Percentiles rank a stretch among this genome's conserved stretches.
Conservation (phyloP, 2,888 invertebrate genomes). For the Mythimna albipuncta region DNA sequence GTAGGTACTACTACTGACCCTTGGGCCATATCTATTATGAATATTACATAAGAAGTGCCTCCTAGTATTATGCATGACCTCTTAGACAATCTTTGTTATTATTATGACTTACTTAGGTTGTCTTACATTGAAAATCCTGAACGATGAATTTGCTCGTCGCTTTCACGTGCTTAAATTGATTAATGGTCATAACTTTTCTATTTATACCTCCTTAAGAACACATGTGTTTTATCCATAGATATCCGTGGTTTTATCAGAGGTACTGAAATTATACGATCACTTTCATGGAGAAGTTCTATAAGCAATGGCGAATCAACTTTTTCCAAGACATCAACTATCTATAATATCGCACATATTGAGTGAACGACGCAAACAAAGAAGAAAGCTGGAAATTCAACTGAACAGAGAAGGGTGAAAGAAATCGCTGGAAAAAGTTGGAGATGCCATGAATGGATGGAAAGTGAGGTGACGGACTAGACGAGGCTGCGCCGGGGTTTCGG, state of each 20-base stretch:
- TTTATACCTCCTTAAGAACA: background rate
- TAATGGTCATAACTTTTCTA: conserved; percentile 1
- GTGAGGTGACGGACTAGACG: conserved; percentile 84
- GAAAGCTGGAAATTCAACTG: conserved; percentile 82
- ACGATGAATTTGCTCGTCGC: background rate
- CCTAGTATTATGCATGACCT: conserved; percentile 1
- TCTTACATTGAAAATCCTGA: background rate
- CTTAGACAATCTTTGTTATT: conserved; percentile 5
- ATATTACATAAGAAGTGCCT: conserved; percentile 8
- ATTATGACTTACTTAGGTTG: background rate
- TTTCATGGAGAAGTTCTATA: background rate
- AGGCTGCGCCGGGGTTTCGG: conserved; percentile 79
- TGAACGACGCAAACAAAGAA: conserved; percentile 72
- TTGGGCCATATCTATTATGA: conserved; percentile 3
- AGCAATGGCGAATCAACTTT: conserved; percentile 13
- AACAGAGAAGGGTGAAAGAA: conserved; percentile 85
- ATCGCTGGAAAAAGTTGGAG: conserved; percentile 87
- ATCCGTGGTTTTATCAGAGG: no score
- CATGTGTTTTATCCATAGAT: no score
- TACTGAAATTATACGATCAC: background rate
- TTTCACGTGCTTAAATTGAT: background rate
- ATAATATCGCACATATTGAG: conserved; percentile 40
- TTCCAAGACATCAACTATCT: conserved; percentile 30
- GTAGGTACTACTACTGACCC: conserved; percentile 6
- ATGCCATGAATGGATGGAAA: conserved; percentile 90